These are phyloP conservation scores for Zootermopsis nevadensis DNA, from an alignment of 2,888 invertebrate genomes.

Conservation along the genomic window DNA sequence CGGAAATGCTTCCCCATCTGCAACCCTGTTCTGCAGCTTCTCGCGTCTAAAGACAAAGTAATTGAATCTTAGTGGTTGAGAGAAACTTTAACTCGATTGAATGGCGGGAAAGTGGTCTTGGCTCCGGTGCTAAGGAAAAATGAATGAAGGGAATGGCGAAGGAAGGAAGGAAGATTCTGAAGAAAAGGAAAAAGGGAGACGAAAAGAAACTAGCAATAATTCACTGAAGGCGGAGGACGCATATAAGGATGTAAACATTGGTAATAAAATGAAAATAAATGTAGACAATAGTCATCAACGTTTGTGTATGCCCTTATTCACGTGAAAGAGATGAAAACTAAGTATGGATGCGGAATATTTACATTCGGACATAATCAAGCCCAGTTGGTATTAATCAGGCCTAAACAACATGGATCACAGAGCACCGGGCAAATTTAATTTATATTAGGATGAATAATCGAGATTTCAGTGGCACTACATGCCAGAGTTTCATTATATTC, in stretches of 20 bases:
- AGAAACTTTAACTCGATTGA: constrained; percentile 29
- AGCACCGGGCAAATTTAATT: no score
- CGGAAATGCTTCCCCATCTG: constrained; percentile 20
- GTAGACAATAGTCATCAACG: neutral
- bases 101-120: constrained; percentile 17
- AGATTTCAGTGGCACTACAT: no score
- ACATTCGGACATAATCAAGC: neutral
- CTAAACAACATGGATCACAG: no score
- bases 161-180: neutral
- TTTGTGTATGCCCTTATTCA: neutral
- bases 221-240: neutral
- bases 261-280: neutral
- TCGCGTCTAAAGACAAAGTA: constrained; percentile 25
- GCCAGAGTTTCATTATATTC: no score
- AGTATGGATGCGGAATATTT: neutral
- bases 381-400: neutral
- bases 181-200: neutral
- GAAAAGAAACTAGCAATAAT: neutral
- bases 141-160: neutral
- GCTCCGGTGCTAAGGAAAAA: neutral
- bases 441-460: no score
- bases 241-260: neutral
- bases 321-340: neutral
- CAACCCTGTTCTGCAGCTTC: constrained; percentile 16
- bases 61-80: constrained; percentile 42